Base-by-base conservation (phyloP, 2,888 invertebrate species). In the Dione juno region DNA sequence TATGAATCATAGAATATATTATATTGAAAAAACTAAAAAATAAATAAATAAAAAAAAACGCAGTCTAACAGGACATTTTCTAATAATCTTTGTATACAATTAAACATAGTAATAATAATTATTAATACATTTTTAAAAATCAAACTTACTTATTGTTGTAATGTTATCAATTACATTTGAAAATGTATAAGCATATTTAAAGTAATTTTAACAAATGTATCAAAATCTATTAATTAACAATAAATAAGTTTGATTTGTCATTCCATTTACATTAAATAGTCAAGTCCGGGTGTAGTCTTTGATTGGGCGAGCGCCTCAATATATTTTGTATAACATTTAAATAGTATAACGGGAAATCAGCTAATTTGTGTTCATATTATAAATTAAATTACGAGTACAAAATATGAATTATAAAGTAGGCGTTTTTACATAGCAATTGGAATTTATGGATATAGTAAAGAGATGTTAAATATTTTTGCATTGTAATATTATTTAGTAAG, bases 261-360 rank as follows among this genome's bases (percentile, higher is more conserved):
- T 41, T 13, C 13, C 41, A 19, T 40, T 58, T 58, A 13, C 40
- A 40, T 58, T 45, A 8, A 48, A 67, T 45, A 67, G 67, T 68
- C 68, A 54, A 68, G 53, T 68, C 68, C 63, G 63, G 67, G 54
- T 68, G 54, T 45, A 68, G 54, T 63, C 43, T 45, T 61, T 45
- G 41, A 21, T 41, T 41, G n/a, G 43, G 43, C 43, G 2, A 28
- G 14, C 43, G 43, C 59, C 59, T 53, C 35, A 28, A 28, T 28
- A 10, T 28, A 28, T 21, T 61, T 61, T 8, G n/a, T 28, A 9
- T 21, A 10, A 21, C 19, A 21, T 28, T 21, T 43, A 21, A 7
- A 9, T 37, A 37, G 43, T 43, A 43, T 28, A 41, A 0, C 21
- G 21, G 43, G 59, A 59, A 14, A 43, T 59, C n/a, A 43, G 59